These are phyloP conservation scores for Colinus virginianus DNA, from an alignment of 2,113 vertebrate genomes.

Conservation along the genomic window DNA sequence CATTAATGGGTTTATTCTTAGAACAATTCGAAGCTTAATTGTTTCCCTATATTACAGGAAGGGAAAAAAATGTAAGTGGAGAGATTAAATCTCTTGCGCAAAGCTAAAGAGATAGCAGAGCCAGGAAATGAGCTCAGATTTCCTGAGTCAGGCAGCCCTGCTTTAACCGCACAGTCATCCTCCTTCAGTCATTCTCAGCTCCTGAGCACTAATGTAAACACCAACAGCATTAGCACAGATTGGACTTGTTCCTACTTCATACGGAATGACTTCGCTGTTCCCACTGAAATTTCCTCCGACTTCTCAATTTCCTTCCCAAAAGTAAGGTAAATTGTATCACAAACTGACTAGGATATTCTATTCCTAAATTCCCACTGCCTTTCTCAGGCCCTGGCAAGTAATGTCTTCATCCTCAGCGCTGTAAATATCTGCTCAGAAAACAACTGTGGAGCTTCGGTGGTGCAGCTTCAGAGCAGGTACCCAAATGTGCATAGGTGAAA, in stretches of 20 bases:
- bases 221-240: neutral
- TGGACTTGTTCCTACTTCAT: neutral
- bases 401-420: neutral
- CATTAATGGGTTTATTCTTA: conserved; percentile 33
- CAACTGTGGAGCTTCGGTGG: neutral
- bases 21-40: neutral
- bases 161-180: conserved; percentile 5
- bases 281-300: neutral
- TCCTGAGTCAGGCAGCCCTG: neutral
- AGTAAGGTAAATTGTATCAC: neutral
- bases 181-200: neutral
- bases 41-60: neutral
- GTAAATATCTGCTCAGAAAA: neutral
- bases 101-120: neutral
- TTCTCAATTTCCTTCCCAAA: neutral
- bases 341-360: neutral
- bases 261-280: neutral
- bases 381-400: neutral
- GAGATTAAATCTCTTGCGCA: conserved; percentile 21
- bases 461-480: neutral
- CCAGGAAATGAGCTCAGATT: conserved; percentile 56
- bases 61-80: neutral
- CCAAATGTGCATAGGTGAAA: neutral
- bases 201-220: neutral
- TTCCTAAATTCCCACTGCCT: neutral